These are phyloP conservation scores for Miichthys miiuy DNA, from an alignment of 2,797 vertebrate species.

Conservation along the genomic window DNA sequence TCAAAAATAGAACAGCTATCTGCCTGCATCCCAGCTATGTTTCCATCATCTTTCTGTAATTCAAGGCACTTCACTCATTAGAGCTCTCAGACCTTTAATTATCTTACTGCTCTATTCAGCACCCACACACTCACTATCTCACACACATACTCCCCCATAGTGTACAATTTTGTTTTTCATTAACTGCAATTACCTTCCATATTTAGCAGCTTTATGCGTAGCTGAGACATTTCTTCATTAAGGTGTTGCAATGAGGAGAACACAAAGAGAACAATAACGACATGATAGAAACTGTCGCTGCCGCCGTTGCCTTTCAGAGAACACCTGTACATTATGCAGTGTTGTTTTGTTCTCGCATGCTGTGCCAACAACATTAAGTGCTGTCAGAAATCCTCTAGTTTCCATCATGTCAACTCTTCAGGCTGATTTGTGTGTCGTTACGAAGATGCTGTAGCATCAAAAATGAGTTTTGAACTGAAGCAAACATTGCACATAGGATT, in stretches of 20 bases:
- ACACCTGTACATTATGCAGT: background rate
- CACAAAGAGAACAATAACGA: background rate
- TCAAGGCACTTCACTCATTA: background rate
- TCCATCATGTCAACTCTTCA: background rate
- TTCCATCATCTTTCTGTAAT: background rate
- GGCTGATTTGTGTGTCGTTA: background rate
- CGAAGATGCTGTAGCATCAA: background rate
- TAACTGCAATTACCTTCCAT: background rate
- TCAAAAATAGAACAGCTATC: background rate
- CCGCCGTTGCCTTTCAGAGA: background rate
- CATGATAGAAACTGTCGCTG: background rate
- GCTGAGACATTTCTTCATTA: background rate
- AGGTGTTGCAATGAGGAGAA: background rate
- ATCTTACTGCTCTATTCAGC: background rate
- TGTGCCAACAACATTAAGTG: background rate
- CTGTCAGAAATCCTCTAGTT: background rate
- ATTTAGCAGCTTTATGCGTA: background rate
- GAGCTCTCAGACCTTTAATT: slow-evolving; percentile 1
- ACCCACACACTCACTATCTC: background rate
- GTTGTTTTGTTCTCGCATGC: background rate
- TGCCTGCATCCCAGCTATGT: background rate
- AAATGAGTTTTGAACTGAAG: background rate
- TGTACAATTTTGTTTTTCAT: background rate
- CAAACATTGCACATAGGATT: background rate
- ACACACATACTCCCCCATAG: too few relatives aligned